Conservation (phyloP, 2,797 vertebrate genomes). For the Tragopan temminckii region DNA sequence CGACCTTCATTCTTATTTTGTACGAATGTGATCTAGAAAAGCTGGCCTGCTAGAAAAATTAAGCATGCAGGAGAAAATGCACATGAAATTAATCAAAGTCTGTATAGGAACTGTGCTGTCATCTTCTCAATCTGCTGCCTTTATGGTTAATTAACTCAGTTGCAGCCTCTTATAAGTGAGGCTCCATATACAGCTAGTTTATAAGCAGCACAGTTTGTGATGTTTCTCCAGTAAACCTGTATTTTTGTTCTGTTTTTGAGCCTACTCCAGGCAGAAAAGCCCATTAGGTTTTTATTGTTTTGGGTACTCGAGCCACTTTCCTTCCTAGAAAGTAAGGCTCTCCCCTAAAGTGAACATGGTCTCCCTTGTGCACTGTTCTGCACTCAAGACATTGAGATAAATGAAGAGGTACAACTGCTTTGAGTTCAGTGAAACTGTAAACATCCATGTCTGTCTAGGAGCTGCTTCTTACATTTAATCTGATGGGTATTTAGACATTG, state of each 20-base stretch:
- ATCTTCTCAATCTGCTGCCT: neutral
- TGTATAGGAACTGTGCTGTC: neutral
- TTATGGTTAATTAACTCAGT: neutral
- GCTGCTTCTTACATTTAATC: neutral
- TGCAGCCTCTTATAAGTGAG: neutral
- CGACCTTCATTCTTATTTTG: fast-evolving
- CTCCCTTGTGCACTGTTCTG: neutral
- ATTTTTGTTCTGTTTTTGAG: neutral
- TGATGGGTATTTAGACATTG: neutral
- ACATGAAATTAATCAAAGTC: too few relatives aligned
- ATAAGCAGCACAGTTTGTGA: neutral
- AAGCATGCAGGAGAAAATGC: neutral
- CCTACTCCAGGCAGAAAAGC: neutral
- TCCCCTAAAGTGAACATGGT: fast-evolving
- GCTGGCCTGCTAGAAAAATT: neutral
- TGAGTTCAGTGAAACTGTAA: neutral
- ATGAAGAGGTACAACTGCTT: neutral
- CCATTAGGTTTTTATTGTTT: neutral
- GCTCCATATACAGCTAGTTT: neutral
- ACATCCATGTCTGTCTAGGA: neutral
- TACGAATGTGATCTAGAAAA: neutral
- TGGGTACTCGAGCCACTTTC: neutral
- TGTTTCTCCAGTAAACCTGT: neutral
- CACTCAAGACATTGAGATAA: fast-evolving
- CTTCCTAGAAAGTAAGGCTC: neutral